phyloP scores from a whole-genome alignment of 2,113 vertebrate genomes.

The Prolemur simus region DNA sequence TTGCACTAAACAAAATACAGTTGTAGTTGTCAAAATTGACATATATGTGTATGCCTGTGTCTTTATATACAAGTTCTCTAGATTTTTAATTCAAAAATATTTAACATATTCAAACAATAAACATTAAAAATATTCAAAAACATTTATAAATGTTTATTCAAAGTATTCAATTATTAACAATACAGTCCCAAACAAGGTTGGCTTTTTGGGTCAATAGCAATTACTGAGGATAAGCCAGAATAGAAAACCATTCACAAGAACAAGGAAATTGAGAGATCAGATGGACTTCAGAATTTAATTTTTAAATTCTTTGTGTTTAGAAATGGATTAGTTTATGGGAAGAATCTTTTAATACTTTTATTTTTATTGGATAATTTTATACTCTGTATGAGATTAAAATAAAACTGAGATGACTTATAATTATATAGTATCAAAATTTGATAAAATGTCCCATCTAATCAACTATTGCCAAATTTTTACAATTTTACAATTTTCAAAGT shows the following conservation, averaged over 20 bases:
- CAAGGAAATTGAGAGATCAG: not conserved
- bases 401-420: not conserved
- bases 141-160: not conserved
- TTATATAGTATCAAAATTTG: not conserved
- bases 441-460: not conserved
- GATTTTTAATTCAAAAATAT: not conserved
- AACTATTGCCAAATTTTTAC: not conserved
- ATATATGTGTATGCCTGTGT: not conserved
- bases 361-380: not conserved
- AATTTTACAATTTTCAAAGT: not conserved
- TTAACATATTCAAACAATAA: not conserved
- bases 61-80: not conserved
- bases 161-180: not conserved
- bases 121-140: not conserved
- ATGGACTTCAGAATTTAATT: not conserved
- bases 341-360: not conserved
- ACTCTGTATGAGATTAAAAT: not conserved
- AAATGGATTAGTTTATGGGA: not conserved
- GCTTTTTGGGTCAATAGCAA: not conserved
- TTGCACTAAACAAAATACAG: not conserved
- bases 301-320: not conserved
- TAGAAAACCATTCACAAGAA: not conserved
- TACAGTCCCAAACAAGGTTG: not conserved
- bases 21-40: not conserved
- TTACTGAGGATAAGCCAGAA: not conserved